Evolutionary conservation across 2,113 vertebrate species (phyloP), one percentile per base, ranked within the genome.

Genomic region (Pristiophorus japonicus): DNA sequence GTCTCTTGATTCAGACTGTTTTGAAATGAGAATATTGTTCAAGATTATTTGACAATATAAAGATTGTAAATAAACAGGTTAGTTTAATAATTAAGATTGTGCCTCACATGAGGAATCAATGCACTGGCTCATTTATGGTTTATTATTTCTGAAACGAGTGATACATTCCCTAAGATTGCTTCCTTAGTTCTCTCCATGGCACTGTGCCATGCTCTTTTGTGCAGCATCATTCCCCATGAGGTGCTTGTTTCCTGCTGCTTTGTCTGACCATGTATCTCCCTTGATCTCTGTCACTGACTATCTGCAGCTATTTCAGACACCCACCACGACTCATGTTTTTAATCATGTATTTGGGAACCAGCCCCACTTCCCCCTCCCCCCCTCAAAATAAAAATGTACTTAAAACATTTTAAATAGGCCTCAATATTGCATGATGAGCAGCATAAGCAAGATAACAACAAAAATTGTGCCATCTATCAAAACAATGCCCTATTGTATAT

Each of bases 11-110:
- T 27, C 5, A 2, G 42, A 85, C 18, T 47, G 1, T 87, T 87
- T 87, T 87, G 24, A 87, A 87, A 51, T 87, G 55, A 87, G 84
- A 10, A 87, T 87, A 87, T 87, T 27, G 84, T 30, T 87, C 42
- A 87, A 42, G 78, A 45, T 84, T 84, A 84, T 70, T 70, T 70
- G 27, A 70, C 67, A 70, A 51, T 51, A 67, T 4, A 67, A 27
- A 70, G 24, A 70, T 30, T 51, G 47, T 87, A 87, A 87, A 55
- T 85, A 45, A 22, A 16, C 38, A 4, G 10, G 22, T 51, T 27
- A 5, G 4, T 70, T 70, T 67, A 27, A 87, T 87, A 87, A 27
- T 51, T 27, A 81, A 38, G 75, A 81, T 81, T 81, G 38, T 81
- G 42, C 11, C 42, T 10, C n/a, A 42, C 10, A 4, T 38, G 75